phyloP scores from a whole-genome alignment of 2,888 invertebrate genomes.

The Zonitis immaculata region DNA sequence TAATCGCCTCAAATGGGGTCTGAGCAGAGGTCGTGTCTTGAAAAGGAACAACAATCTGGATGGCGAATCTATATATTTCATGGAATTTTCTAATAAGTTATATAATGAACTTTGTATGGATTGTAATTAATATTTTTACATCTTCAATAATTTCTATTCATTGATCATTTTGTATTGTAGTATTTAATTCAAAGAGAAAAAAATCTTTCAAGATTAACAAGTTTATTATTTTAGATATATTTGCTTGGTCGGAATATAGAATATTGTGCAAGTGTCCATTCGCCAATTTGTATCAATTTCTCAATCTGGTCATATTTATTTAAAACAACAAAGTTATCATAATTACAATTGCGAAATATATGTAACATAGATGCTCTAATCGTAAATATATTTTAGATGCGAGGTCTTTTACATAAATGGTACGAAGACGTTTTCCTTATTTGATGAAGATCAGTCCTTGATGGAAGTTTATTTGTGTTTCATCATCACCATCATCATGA shows the following conservation, averaged over 20 bases:
- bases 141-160: background rate
- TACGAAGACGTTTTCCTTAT: background rate
- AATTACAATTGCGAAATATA: constrained; percentile 23
- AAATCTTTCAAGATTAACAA: background rate
- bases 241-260: too few species aligned
- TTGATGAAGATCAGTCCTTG: background rate
- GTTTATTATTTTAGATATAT: too few species aligned
- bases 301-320: background rate
- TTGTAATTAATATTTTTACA: constrained; percentile 5
- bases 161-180: too few species aligned
- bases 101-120: constrained; percentile 17
- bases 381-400: background rate
- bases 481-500: too few species aligned
- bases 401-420: constrained; percentile 1
- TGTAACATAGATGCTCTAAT: constrained; percentile 16
- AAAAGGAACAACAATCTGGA: constrained; percentile 22
- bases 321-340: background rate
- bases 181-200: too few species aligned
- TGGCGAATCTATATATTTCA: constrained; percentile 25
- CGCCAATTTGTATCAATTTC: background rate
- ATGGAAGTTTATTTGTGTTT: background rate
- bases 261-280: background rate
- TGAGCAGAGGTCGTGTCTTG: constrained; percentile 20
- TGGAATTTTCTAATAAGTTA: constrained; percentile 19
- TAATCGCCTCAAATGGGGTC: constrained; percentile 15